Percentiles rank a stretch among this genome's conserved stretches.
phyloP scores from a whole-genome alignment of 2,888 invertebrate species.

The Syrista parreyssii region DNA sequence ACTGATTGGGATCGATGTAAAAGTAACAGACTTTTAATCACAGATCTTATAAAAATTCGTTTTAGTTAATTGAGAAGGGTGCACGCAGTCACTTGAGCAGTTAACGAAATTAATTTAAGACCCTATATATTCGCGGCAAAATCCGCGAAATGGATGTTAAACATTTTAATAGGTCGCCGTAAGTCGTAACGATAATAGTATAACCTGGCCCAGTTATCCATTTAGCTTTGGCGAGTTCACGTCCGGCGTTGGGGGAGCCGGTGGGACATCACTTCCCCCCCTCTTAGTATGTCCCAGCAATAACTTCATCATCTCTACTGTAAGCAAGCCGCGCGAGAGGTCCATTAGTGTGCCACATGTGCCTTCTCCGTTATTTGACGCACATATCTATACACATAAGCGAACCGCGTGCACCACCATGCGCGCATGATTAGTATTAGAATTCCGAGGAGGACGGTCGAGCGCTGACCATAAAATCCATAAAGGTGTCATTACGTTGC shows the following conservation, averaged over 20 bases:
- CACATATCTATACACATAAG: neutral
- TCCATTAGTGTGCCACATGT: neutral
- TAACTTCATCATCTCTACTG: conserved; percentile 15
- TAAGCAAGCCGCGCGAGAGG: neutral
- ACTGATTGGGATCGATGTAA: neutral
- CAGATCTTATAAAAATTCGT: neutral
- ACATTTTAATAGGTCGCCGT: conserved; percentile 24
- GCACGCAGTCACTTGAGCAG: neutral
- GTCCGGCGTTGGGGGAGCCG: neutral
- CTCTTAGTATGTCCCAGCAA: conserved; percentile 10
- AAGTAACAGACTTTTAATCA: neutral
- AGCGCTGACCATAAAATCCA: no score
- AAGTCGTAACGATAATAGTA: conserved; percentile 48
- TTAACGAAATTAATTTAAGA: neutral
- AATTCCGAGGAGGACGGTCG: neutral
- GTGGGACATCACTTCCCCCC: conserved; percentile 12
- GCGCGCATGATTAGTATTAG: neutral
- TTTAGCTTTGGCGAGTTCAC: conserved; percentile 38
- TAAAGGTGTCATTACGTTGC: no score
- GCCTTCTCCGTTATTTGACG: neutral
- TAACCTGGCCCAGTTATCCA: conserved; percentile 54
- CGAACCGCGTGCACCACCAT: neutral
- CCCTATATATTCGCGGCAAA: neutral
- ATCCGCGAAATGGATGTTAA: neutral
- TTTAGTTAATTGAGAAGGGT: neutral